Evolutionary conservation across 2,797 vertebrate genomes (phyloP).

Genomic region (Odontamblyopus rebecca): DNA sequence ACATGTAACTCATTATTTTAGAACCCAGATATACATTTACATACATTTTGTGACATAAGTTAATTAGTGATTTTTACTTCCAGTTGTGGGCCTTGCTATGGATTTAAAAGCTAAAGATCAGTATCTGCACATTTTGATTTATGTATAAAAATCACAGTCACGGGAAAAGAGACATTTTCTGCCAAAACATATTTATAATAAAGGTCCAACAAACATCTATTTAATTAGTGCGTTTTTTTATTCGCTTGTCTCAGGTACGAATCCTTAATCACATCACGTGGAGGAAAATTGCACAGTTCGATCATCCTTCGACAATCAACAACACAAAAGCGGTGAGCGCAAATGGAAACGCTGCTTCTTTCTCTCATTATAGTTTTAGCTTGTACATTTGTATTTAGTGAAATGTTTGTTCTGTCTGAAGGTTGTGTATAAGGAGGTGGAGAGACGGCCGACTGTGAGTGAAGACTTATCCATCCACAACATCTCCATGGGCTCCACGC

Average conservation of each 20-base stretch:
- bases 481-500: constrained; percentile 65
- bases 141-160: too few relatives aligned
- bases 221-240: background rate
- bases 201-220: too few relatives aligned
- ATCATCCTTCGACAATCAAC: constrained; percentile 80
- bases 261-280: constrained; percentile 95
- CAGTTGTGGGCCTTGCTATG: too few relatives aligned
- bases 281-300: constrained; percentile 89
- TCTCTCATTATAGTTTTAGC: too few relatives aligned
- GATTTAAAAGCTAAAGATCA: too few relatives aligned
- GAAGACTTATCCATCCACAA: constrained; percentile 80
- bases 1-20: too few relatives aligned
- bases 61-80: too few relatives aligned
- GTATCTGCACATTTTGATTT: too few relatives aligned
- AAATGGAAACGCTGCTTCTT: background rate
- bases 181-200: too few relatives aligned
- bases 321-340: constrained; percentile 83
- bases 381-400: background rate
- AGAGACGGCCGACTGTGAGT: constrained; percentile 75
- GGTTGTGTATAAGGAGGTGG: constrained; percentile 91
- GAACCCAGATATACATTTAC: too few relatives aligned
- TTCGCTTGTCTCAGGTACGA: constrained; percentile 79
- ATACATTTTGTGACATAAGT: too few relatives aligned
- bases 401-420: constrained; percentile 40
- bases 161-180: too few relatives aligned